phyloP scores from a whole-genome alignment of 2,888 invertebrate genomes.

The Xanthia icteritia region DNA sequence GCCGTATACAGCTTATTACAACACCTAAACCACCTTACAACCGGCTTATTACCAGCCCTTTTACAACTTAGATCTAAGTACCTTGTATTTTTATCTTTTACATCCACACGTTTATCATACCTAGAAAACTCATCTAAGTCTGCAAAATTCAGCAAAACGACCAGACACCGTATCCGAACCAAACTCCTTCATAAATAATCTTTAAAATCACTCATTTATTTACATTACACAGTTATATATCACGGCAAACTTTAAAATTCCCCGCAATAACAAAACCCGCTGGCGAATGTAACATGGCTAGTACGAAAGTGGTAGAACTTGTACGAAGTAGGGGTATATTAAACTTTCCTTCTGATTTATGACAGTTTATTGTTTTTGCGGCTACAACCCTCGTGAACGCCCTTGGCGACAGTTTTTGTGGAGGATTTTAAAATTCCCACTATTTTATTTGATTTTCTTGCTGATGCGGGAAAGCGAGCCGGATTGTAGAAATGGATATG shows the following conservation, averaged over 20 bases:
- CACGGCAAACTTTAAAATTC: slow-evolving; percentile 68
- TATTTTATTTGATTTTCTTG: slow-evolving; percentile 56
- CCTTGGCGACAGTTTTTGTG: slow-evolving; percentile 69
- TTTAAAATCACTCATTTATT: slow-evolving; percentile 67
- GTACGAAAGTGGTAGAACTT: slow-evolving; percentile 67
- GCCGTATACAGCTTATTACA: neutral
- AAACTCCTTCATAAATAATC: slow-evolving; percentile 61
- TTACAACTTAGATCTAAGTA: neutral
- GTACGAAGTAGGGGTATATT: slow-evolving; percentile 79
- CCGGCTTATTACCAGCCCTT: too few relatives aligned
- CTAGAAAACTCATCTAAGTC: slow-evolving; percentile 22
- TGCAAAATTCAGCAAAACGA: slow-evolving; percentile 40
- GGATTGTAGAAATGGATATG: slow-evolving; percentile 11
- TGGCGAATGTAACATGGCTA: slow-evolving; percentile 60
- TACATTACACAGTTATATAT: slow-evolving; percentile 68
- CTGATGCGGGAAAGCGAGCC: slow-evolving; percentile 22
- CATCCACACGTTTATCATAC: neutral
- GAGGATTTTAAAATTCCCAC: slow-evolving; percentile 52
- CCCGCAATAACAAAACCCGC: slow-evolving; percentile 62
- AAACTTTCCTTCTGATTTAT: slow-evolving; percentile 84
- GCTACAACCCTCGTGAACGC: slow-evolving; percentile 62
- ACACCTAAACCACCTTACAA: too few relatives aligned
- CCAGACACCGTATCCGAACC: slow-evolving; percentile 27
- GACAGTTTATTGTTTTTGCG: slow-evolving; percentile 84
- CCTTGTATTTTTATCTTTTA: neutral